These are phyloP conservation scores for Caenorhabditis uteleia DNA, from an alignment of 2,888 invertebrate species.

Conservation along the genomic window DNA sequence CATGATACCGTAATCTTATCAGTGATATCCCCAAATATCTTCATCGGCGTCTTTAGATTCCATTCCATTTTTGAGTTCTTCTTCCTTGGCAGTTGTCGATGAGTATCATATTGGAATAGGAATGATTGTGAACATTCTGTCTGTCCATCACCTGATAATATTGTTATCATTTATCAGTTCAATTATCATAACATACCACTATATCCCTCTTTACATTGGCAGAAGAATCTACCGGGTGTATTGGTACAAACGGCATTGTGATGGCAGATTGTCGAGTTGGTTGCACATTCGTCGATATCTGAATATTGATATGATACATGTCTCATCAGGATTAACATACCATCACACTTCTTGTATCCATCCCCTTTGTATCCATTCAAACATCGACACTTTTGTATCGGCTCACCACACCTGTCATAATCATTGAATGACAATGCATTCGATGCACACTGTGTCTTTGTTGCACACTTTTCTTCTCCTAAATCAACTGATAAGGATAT, in stretches of 20 bases:
- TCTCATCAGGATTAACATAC: slow-evolving; percentile 21
- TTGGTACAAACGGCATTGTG: slow-evolving; percentile 64
- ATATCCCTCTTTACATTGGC: slow-evolving; percentile 65
- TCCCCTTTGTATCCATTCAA: slow-evolving; percentile 67
- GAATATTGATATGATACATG: slow-evolving; percentile 5
- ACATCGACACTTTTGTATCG: slow-evolving; percentile 65
- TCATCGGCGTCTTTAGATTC: slow-evolving; percentile 57
- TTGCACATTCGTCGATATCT: slow-evolving; percentile 65
- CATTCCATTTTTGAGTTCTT: slow-evolving; percentile 58
- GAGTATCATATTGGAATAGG: slow-evolving; percentile 58
- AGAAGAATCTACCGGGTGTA: slow-evolving; percentile 68
- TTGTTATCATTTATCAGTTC: background rate
- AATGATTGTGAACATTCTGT: slow-evolving; percentile 59
- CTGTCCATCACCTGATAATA: slow-evolving; percentile 57
- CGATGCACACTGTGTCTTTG: slow-evolving; percentile 56
- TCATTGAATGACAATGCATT: slow-evolving; percentile 68
- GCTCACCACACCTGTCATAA: slow-evolving; percentile 64
- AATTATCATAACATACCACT: slow-evolving; percentile 31
- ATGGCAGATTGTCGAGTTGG: slow-evolving; percentile 57
- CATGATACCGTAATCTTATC: slow-evolving; percentile 53
- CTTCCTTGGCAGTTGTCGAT: slow-evolving; percentile 54
- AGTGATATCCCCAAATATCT: slow-evolving; percentile 58
- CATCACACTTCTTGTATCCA: slow-evolving; percentile 60
- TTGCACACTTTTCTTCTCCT: slow-evolving; percentile 39
- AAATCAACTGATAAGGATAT: background rate